phyloP scores from a whole-genome alignment of 2,888 invertebrate genomes.

The Meiosimyza platycephala region DNA sequence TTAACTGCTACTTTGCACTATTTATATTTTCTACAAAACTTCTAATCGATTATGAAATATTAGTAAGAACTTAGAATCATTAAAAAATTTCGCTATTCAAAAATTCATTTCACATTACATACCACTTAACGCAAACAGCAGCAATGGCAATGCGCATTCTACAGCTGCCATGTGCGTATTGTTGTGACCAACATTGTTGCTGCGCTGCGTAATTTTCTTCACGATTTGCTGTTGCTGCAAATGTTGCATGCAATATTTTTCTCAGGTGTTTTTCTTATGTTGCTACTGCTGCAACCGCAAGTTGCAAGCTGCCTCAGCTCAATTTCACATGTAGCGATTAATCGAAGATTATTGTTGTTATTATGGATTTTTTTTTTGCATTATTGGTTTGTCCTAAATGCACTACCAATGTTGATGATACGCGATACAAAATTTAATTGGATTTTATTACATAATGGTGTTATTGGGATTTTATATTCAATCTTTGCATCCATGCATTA shows the following conservation, averaged over 20 bases:
- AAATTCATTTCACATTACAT: no score
- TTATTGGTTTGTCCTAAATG: constrained; percentile 15
- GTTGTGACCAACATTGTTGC: neutral
- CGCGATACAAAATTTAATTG: constrained; percentile 22
- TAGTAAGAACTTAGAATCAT: neutral
- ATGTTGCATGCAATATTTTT: constrained; percentile 13
- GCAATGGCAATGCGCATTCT: no score
- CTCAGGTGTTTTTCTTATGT: neutral
- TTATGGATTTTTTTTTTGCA: neutral
- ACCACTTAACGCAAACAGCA: no score
- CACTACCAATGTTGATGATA: neutral
- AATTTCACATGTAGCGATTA: constrained; percentile 1
- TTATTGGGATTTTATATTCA: neutral
- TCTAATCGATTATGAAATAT: no score
- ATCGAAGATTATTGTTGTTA: neutral
- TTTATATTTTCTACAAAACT: no score
- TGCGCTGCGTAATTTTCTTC: neutral
- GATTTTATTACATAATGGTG: constrained; percentile 4
- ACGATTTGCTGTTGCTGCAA: neutral
- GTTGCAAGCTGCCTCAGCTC: neutral
- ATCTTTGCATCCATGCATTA: no score
- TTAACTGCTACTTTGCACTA: no score
- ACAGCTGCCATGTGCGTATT: neutral
- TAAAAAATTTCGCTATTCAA: neutral
- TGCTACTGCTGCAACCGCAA: neutral